These are phyloP conservation scores for Argyresthia goedartella DNA, from an alignment of 2,888 invertebrate genomes.

Conservation along the genomic window DNA sequence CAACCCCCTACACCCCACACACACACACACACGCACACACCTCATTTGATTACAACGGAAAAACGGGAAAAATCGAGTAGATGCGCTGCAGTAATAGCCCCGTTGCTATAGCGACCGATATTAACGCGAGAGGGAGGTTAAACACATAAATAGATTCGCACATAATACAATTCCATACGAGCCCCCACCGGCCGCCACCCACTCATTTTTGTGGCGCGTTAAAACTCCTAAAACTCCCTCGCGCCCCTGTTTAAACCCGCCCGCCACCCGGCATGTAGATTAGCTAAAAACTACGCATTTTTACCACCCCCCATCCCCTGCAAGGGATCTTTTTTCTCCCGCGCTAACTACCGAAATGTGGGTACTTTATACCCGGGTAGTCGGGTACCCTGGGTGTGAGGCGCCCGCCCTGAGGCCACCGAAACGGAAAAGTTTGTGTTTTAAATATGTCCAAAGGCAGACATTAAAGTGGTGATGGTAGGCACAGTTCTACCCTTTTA, in stretches of 20 bases:
- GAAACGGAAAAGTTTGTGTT: constrained; percentile 60
- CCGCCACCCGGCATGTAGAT: constrained; percentile 56
- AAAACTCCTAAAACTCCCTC: constrained; percentile 64
- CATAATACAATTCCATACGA: constrained; percentile 65
- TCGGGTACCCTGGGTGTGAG: constrained; percentile 23
- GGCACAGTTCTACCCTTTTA: constrained; percentile 18
- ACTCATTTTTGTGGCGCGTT: constrained; percentile 65
- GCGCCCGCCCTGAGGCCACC: constrained; percentile 8
- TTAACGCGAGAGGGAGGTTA: constrained; percentile 45
- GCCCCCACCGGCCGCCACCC: constrained; percentile 23
- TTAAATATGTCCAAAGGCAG: constrained; percentile 69
- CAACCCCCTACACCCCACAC: constrained; percentile 16
- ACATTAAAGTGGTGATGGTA: constrained; percentile 52
- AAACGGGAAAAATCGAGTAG: constrained; percentile 69
- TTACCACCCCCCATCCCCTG: constrained; percentile 58
- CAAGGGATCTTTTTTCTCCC: constrained; percentile 45
- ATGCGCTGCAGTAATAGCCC: constrained; percentile 63
- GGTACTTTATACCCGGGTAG: constrained; percentile 20
- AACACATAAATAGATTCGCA: constrained; percentile 67
- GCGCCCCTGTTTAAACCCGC: constrained; percentile 16
- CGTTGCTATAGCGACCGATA: constrained; percentile 62
- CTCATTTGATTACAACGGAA: constrained; percentile 72
- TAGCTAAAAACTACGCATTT: constrained; percentile 78
- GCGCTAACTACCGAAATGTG: constrained; percentile 65
- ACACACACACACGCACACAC: constrained; percentile 49